Conservation (phyloP, 2,113 vertebrate species). For the Oreochromis tanganicae region DNA sequence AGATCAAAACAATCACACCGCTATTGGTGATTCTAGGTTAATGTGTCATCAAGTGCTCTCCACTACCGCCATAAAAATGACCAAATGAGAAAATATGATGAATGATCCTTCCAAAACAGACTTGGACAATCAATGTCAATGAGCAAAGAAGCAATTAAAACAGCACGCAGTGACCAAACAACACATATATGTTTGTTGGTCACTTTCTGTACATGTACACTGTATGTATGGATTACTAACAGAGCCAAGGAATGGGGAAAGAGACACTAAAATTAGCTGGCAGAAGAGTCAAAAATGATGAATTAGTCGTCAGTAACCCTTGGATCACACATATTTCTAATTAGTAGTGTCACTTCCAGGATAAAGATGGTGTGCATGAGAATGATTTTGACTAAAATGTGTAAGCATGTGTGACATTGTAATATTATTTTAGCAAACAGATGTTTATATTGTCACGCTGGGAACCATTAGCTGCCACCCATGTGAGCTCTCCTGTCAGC, state of each 20-base stretch:
- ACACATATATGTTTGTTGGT: neutral
- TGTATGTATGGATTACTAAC: neutral
- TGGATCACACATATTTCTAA: neutral
- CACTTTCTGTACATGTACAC: neutral
- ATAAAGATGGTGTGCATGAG: neutral
- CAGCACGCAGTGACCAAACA: neutral
- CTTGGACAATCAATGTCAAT: neutral
- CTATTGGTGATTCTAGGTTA: neutral
- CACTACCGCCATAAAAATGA: accelerated
- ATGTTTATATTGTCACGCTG: conserved; percentile 14
- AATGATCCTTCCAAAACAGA: neutral
- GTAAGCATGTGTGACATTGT: neutral
- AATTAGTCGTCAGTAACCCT: neutral
- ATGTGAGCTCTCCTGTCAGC: neutral
- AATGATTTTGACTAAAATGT: neutral
- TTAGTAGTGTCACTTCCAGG: neutral
- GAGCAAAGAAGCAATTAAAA: neutral
- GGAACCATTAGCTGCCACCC: conserved; percentile 23
- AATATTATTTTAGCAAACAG: conserved; percentile 3
- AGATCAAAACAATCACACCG: neutral
- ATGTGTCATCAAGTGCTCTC: neutral
- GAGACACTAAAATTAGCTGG: accelerated
- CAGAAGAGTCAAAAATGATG: neutral
- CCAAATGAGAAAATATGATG: neutral
- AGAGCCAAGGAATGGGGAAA: neutral